Evolutionary conservation across 2,888 invertebrate genomes (phyloP).

Genomic region (Drosophila siamana): DNA sequence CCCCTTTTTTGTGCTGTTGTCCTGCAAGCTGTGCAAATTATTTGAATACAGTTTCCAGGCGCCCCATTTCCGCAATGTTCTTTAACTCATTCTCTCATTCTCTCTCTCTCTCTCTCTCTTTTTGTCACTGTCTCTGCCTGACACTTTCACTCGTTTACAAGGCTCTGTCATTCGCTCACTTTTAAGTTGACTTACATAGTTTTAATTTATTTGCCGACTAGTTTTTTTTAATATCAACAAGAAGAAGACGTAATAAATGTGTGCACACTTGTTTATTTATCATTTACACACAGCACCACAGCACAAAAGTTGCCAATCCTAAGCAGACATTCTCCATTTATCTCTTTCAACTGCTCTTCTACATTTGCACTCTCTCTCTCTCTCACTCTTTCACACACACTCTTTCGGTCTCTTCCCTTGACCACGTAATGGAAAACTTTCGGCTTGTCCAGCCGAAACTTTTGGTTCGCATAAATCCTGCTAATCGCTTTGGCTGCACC

Average conservation of each 20-base stretch:
- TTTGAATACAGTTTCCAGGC: slow-evolving; percentile 38
- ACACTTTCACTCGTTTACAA: slow-evolving; percentile 26
- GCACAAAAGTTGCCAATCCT: slow-evolving; percentile 49
- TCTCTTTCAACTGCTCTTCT: slow-evolving; percentile 34
- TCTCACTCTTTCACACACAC: slow-evolving; percentile 5
- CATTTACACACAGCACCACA: slow-evolving; percentile 55
- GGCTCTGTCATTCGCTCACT: no score
- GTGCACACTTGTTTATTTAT: slow-evolving; percentile 74
- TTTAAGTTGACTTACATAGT: not conserved
- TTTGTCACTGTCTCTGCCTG: no score
- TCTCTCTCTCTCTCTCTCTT: not conserved
- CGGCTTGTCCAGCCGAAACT: slow-evolving; percentile 49
- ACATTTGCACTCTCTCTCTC: not conserved
- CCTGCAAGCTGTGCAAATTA: slow-evolving; percentile 42
- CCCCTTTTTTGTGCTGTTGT: slow-evolving; percentile 1
- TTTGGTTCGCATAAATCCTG: slow-evolving; percentile 70
- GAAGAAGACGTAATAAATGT: slow-evolving; percentile 51
- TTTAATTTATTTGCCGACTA: slow-evolving; percentile 13
- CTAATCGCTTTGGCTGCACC: slow-evolving; percentile 68
- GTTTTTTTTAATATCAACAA: slow-evolving; percentile 32
- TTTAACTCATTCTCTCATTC: slow-evolving; percentile 5
- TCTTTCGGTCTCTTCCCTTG: no score
- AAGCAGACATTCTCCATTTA: slow-evolving; percentile 47
- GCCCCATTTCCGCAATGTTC: slow-evolving; percentile 37
- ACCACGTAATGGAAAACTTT: slow-evolving; percentile 68